A percentile compares a stretch with the other conserved stretches of the same genome.
Evolutionary conservation across 2,797 vertebrate species (phyloP).

Genomic region (Bryconaethiops microstoma): DNA sequence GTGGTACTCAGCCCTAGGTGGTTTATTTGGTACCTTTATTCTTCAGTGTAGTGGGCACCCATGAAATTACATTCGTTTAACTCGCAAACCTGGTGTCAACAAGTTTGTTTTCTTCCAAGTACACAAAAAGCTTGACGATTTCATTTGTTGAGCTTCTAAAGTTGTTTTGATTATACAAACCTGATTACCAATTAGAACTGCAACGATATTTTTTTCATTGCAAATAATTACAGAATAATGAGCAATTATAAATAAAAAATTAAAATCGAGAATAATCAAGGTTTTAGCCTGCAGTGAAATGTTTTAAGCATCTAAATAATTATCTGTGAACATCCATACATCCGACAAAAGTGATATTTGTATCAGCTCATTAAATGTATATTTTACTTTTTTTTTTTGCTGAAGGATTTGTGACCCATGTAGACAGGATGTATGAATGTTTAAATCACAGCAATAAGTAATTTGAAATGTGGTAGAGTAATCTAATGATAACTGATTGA

Average conservation of each 20-base stretch:
- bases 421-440: constrained; percentile 8
- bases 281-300: neutral
- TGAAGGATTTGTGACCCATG: neutral
- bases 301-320: constrained; percentile 9
- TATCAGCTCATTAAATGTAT: constrained; percentile 2
- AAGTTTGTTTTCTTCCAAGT: neutral
- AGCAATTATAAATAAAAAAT: too few relatives aligned
- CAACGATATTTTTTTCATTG: neutral
- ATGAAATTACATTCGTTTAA: neutral
- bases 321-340: constrained; percentile 32
- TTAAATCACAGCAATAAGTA: neutral
- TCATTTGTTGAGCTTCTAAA: neutral
- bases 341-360: neutral
- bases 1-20: too few relatives aligned
- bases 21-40: neutral
- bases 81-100: too few relatives aligned
- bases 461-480: neutral
- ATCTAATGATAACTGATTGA: neutral
- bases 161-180: constrained; percentile 12
- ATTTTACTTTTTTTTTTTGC: neutral
- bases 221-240: neutral
- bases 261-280: too few relatives aligned
- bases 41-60: neutral
- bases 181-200: neutral
- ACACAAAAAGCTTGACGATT: constrained; percentile 3